phyloP scores from a whole-genome alignment of 1,140 invertebrate genomes.

The Carposina sasakii region DNA sequence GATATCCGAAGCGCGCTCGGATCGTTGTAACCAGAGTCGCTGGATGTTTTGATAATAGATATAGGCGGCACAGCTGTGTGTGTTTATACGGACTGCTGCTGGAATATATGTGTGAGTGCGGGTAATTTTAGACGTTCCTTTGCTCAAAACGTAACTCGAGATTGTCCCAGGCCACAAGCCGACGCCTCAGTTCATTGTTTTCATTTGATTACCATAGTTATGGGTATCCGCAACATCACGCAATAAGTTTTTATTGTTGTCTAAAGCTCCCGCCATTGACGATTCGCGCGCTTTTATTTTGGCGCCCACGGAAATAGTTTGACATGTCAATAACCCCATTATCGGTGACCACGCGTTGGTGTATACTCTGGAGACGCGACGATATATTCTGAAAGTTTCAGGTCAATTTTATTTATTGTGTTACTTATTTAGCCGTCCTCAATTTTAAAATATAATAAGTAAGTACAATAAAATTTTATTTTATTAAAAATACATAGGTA shows the following conservation, averaged over 20 bases:
- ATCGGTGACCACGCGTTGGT: constrained; percentile 52
- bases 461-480: constrained; percentile 19
- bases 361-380: constrained; percentile 55
- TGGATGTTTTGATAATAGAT: constrained; percentile 73
- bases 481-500: no score
- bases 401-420: constrained; percentile 62
- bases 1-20: constrained; percentile 70
- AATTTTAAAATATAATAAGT: constrained; percentile 32
- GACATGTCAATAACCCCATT: constrained; percentile 69
- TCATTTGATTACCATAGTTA: constrained; percentile 59
- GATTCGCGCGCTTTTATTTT: constrained; percentile 62
- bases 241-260: constrained; percentile 16
- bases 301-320: constrained; percentile 66
- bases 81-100: constrained; percentile 41
- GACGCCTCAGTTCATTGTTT: constrained; percentile 69
- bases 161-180: constrained; percentile 65
- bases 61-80: constrained; percentile 57
- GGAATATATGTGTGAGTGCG: constrained; percentile 47
- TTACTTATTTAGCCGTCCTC: constrained; percentile 42
- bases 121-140: constrained; percentile 72
- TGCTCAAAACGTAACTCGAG: constrained; percentile 69
- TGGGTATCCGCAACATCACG: constrained; percentile 34
- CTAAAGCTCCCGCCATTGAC: constrained; percentile 30
- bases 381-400: constrained; percentile 52
- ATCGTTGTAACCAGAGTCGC: constrained; percentile 67